These are phyloP conservation scores for Atrichornis clamosus DNA, from an alignment of 2,113 vertebrate species.

Conservation along the genomic window DNA sequence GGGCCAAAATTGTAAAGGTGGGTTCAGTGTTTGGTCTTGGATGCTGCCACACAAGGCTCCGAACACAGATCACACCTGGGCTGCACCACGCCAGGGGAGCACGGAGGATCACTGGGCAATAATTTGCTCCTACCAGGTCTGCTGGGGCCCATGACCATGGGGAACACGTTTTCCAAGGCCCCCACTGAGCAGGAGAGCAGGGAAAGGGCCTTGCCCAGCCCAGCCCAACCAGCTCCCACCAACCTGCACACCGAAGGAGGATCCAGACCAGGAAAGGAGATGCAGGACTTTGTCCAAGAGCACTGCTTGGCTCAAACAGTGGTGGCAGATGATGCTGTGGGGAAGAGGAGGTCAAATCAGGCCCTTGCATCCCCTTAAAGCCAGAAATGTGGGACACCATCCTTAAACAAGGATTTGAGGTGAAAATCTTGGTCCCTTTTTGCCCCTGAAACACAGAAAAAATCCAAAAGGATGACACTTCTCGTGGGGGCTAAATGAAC, in stretches of 20 bases:
- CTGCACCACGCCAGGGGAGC: not conserved
- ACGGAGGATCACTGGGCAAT: rapidly evolving
- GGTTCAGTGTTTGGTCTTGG: not conserved
- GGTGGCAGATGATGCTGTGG: rapidly evolving
- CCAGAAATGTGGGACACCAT: not conserved
- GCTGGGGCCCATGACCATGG: rapidly evolving
- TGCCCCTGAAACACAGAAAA: not conserved
- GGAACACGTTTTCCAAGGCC: rapidly evolving
- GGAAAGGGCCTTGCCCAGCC: not conserved
- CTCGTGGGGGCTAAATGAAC: not conserved
- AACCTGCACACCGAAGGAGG: not conserved
- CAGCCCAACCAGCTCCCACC: not conserved
- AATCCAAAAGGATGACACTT: rapidly evolving
- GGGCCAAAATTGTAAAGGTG: not conserved
- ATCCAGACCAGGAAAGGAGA: not conserved
- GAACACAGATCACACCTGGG: no score
- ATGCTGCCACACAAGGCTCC: not conserved
- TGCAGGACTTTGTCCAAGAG: not conserved
- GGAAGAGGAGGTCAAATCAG: not conserved
- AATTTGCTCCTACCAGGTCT: rapidly evolving
- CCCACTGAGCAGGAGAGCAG: not conserved
- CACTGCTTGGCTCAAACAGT: no score
- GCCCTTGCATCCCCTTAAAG: not conserved
- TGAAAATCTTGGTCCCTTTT: not conserved
- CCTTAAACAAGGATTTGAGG: not conserved